Conservation (phyloP, 1,140 invertebrate species). For the Pentalonia nigronervosa region DNA sequence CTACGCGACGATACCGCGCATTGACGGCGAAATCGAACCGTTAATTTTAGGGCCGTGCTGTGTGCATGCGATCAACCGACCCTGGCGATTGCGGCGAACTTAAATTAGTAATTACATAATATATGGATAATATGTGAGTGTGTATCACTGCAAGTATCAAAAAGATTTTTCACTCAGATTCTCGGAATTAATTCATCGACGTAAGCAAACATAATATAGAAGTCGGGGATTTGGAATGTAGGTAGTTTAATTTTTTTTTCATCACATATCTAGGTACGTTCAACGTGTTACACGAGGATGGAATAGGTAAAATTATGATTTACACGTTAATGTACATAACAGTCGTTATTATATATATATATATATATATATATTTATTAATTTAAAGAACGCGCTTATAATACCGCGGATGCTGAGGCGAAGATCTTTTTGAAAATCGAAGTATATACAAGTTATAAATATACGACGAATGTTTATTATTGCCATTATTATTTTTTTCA, state of each 20-base stretch:
- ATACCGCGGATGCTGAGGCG: not conserved
- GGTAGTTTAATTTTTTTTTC: too few species aligned
- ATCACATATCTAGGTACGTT: not conserved
- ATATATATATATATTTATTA: not conserved
- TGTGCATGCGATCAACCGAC: not conserved
- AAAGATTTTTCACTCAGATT: not conserved
- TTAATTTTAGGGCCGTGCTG: not conserved
- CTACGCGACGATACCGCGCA: not conserved
- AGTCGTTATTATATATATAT: not conserved
- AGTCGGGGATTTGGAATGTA: not conserved
- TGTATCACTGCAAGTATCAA: not conserved
- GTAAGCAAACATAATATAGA: not conserved
- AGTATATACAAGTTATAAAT: not conserved
- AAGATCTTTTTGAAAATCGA: not conserved
- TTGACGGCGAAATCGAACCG: not conserved
- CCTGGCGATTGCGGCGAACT: not conserved
- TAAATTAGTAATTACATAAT: not conserved
- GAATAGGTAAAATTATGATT: not conserved
- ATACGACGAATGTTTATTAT: not conserved
- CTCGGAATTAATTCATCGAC: not conserved
- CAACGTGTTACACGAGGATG: not conserved
- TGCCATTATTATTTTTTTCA: not conserved
- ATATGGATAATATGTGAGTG: too few species aligned
- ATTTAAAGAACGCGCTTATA: not conserved
- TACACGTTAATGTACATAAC: not conserved